Conservation (phyloP, 2,888 invertebrate species). For the Pachliopta kotzebuea region DNA sequence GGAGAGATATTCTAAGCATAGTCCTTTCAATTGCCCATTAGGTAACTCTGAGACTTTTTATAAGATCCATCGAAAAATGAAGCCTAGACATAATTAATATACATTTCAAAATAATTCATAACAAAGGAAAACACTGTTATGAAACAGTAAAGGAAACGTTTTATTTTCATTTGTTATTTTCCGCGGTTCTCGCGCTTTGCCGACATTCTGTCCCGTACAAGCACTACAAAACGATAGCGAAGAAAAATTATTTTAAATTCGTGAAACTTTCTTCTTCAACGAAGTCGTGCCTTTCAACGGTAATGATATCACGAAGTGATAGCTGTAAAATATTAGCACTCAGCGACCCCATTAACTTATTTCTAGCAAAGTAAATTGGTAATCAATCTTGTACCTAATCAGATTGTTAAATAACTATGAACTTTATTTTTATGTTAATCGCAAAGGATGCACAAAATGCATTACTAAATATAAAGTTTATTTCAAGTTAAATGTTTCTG, state of each 20-base stretch:
- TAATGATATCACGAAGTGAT: constrained; percentile 30
- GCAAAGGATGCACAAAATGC: constrained; percentile 8
- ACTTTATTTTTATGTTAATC: constrained; percentile 22
- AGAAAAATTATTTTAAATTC: constrained; percentile 26
- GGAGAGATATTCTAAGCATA: too few species aligned
- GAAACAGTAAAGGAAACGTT: neutral
- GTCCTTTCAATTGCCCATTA: too few species aligned
- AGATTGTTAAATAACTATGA: constrained; percentile 26
- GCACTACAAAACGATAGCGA: constrained; percentile 15
- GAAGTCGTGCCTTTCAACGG: constrained; percentile 29
- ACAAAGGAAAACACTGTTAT: neutral
- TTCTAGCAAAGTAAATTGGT: constrained; percentile 31
- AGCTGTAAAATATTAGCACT: constrained; percentile 31
- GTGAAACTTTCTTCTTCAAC: constrained; percentile 25
- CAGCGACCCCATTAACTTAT: constrained; percentile 31
- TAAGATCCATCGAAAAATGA: too few species aligned
- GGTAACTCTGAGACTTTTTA: too few species aligned
- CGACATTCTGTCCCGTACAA: constrained; percentile 6
- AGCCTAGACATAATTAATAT: neutral
- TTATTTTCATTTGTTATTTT: constrained; percentile 1
- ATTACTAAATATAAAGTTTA: neutral
- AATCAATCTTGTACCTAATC: constrained; percentile 30
- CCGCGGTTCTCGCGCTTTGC: constrained; percentile 1
- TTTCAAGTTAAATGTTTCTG: neutral
- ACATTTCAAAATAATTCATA: neutral